These are phyloP conservation scores for Scrobipalpa costella DNA, from an alignment of 2,888 invertebrate species.

Conservation along the genomic window DNA sequence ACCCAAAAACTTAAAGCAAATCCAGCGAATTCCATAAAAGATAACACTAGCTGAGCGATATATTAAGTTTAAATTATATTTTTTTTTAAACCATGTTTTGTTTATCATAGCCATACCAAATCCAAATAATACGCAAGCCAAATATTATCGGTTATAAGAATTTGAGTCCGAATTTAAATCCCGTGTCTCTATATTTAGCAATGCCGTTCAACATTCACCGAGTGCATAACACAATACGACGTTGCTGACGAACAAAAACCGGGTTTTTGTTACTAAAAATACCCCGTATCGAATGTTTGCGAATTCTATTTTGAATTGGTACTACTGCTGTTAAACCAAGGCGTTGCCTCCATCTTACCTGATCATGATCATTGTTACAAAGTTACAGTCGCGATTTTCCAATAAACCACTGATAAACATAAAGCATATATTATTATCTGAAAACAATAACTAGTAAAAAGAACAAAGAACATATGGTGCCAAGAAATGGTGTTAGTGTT, in stretches of 20 bases:
- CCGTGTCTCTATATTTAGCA: slow-evolving; percentile 61
- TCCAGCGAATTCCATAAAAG: slow-evolving; percentile 51
- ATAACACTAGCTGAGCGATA: slow-evolving; percentile 55
- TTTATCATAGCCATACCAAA: background rate
- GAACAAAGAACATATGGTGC: slow-evolving; percentile 34
- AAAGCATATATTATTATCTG: too few species aligned
- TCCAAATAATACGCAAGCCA: background rate
- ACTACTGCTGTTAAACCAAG: slow-evolving; percentile 46
- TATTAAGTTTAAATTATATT: slow-evolving; percentile 30
- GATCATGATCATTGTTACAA: too few species aligned
- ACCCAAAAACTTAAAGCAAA: slow-evolving; percentile 36
- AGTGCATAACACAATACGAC: slow-evolving; percentile 74
- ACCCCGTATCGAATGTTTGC: slow-evolving; percentile 79
- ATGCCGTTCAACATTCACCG: slow-evolving; percentile 57
- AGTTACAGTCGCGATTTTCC: too few species aligned
- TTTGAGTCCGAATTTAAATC: slow-evolving; percentile 51
- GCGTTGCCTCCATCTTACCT: too few species aligned
- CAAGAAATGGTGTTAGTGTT: slow-evolving; percentile 36
- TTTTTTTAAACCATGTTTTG: slow-evolving; percentile 24
- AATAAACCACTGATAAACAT: too few species aligned
- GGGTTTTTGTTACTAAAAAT: slow-evolving; percentile 77
- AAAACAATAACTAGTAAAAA: background rate
- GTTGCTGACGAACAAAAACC: slow-evolving; percentile 69
- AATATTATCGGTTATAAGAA: slow-evolving; percentile 22
- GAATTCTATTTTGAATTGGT: slow-evolving; percentile 76